Evolutionary conservation across 2,113 vertebrate species (phyloP).

Genomic region (Chionomys nivalis): DNA sequence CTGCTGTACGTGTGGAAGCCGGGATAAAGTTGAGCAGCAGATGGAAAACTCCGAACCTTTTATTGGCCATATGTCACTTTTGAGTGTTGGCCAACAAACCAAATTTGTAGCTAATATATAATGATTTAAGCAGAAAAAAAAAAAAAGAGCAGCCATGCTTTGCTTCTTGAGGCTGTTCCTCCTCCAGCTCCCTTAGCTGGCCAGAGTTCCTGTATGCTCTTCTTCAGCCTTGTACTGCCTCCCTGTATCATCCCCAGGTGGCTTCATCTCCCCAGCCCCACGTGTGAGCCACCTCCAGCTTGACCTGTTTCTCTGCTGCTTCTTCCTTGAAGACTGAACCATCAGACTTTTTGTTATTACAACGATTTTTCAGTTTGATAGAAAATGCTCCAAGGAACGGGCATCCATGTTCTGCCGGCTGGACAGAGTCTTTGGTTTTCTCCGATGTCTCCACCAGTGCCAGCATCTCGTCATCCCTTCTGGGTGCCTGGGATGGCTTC

Average conservation of each 20-base stretch:
- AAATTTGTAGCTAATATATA: slow-evolving; percentile 87
- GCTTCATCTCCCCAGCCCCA: slow-evolving; percentile 45
- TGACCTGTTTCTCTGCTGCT: background rate
- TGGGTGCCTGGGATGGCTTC: background rate
- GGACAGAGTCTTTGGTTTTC: background rate
- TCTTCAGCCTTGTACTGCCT: slow-evolving; percentile 67
- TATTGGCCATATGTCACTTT: slow-evolving; percentile 87
- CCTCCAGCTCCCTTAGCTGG: slow-evolving; percentile 75
- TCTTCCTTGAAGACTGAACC: background rate
- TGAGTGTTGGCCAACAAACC: slow-evolving; percentile 85
- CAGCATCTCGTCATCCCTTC: background rate
- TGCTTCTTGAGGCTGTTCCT: slow-evolving; percentile 81
- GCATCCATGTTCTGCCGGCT: background rate
- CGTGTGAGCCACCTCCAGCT: background rate
- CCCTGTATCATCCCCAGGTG: slow-evolving; percentile 68
- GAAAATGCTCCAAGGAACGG: background rate
- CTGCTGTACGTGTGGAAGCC: slow-evolving; percentile 71
- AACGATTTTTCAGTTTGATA: slow-evolving; percentile 19
- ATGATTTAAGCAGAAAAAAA: slow-evolving; percentile 85
- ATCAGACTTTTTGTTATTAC: background rate
- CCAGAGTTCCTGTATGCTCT: slow-evolving; percentile 68
- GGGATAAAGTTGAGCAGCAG: slow-evolving; percentile 84
- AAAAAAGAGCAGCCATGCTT: slow-evolving; percentile 84
- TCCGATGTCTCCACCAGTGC: background rate
- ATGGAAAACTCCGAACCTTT: slow-evolving; percentile 87